Conservation (phyloP, 1,140 invertebrate species). For the Bombus picipes region DNA sequence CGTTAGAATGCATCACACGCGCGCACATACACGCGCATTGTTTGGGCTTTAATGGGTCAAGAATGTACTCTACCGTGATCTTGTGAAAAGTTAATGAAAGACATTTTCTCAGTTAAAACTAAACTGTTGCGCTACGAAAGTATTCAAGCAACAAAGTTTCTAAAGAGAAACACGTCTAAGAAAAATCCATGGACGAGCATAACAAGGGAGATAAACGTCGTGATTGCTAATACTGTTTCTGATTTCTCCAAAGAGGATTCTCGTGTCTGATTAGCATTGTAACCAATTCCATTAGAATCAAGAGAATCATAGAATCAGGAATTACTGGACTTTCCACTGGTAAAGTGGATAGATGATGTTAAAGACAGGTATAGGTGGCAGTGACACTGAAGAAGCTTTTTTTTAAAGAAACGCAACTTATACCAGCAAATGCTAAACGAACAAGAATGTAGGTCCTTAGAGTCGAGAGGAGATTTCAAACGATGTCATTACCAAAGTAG, state of each 20-base stretch:
- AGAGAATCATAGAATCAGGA: not conserved
- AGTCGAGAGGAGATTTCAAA: not conserved
- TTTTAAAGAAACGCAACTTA: not conserved
- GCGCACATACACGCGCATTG: too few relatives aligned
- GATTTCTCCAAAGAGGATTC: not conserved
- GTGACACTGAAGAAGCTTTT: not conserved
- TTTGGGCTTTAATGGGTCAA: too few relatives aligned
- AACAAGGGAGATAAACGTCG: not conserved
- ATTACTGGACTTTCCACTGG: not conserved
- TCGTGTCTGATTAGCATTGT: not conserved
- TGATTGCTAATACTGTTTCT: not conserved
- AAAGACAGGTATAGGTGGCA: not conserved
- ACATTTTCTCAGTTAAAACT: too few relatives aligned
- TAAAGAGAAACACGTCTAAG: not conserved
- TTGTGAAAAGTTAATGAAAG: too few relatives aligned
- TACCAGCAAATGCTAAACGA: not conserved
- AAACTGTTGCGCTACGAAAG: not conserved
- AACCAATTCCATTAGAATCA: not conserved
- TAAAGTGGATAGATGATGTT: not conserved
- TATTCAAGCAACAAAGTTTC: too few relatives aligned
- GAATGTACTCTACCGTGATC: too few relatives aligned
- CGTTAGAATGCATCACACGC: too few relatives aligned
- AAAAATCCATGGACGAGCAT: not conserved
- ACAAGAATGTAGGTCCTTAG: not conserved
- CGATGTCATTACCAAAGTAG: not conserved